Base-by-base conservation (phyloP, 2,797 vertebrate species). In the Harpagifer antarcticus region DNA sequence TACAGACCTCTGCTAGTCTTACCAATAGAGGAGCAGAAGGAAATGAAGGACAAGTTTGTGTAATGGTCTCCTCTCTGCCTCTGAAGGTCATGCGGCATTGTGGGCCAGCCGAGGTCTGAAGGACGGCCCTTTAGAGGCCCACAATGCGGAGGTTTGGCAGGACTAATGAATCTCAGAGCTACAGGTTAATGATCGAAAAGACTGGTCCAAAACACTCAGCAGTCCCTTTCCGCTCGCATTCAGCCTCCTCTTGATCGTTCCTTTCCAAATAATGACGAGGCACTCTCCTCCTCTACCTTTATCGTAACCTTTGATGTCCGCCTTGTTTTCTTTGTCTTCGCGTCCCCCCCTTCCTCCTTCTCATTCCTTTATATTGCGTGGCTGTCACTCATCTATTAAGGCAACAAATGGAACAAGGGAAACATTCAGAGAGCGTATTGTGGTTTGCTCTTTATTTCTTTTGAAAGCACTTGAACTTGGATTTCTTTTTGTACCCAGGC, bases 111-210 rank as follows among this genome's bases (percentile, higher is more conserved):
- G 81, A 95, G 95, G 94, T 93, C 94, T 93, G 93, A 94, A 95
- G 94, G 94, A 94, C 91, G 33, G 82, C 59, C 93, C 92, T 93
- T 92, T 95, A 90, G 95, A 93, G 93, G 86, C 84, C 88, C 92
- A 96, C 96, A 97, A 97, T 96, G 94, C 92, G 76, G 92, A 90
- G 91, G 54, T 96, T 96, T 96, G 94, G 92, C 93, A 94, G 94
- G 87, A 94, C 96, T 96, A 95, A 93, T 94, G 94, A 93, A 95
- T 94, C 92, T 94, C 93, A 93, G 95, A 93, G 95, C 95, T 96
- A 89, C 94, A 92, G 94, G 95, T 95, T 97, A 97, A 96, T 96
- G 95, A 96, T 97, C 96, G 96, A 96, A 97, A 96, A 95, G 91
- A 86, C 86, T 89, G 84, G 75, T 87, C 64, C 90, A 81, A 92